Conservation (phyloP, 2,797 vertebrate genomes). For the Triplophysa bombifrons region DNA sequence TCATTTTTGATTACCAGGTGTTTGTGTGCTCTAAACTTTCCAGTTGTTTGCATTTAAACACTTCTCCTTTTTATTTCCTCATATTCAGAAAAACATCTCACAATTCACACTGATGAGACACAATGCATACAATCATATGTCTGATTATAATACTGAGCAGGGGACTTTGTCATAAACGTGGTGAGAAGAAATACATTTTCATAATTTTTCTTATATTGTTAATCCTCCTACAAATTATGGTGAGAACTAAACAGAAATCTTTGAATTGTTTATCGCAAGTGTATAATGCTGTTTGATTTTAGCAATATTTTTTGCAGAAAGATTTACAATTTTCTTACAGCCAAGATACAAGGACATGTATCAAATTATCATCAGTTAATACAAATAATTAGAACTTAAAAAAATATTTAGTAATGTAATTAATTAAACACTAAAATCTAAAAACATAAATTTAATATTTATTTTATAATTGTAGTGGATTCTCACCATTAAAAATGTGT, state of each 20-base stretch:
- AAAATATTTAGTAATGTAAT: too few species aligned
- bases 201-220: not conserved
- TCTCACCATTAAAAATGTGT: not conserved
- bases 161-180: not conserved
- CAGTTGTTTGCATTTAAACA: not conserved
- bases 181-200: slow-evolving; percentile 3
- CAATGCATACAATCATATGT: not conserved
- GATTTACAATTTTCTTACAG: too few species aligned
- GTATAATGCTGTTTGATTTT: too few species aligned
- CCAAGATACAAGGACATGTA: too few species aligned
- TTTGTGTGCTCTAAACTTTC: not conserved
- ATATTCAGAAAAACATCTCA: not conserved
- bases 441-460: too few species aligned
- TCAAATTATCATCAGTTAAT: too few species aligned
- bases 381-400: too few species aligned
- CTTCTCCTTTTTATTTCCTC: slow-evolving; percentile 3
- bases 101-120: not conserved
- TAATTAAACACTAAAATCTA: too few species aligned
- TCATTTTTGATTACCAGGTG: not conserved
- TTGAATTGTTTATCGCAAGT: too few species aligned
- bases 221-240: not conserved
- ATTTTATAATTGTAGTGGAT: not conserved
- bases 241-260: not conserved
- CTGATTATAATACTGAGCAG: not conserved
- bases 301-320: too few species aligned